These are phyloP conservation scores for Forbesichthys papilliferus DNA, from an alignment of 2,113 vertebrate species.

Conservation along the genomic window DNA sequence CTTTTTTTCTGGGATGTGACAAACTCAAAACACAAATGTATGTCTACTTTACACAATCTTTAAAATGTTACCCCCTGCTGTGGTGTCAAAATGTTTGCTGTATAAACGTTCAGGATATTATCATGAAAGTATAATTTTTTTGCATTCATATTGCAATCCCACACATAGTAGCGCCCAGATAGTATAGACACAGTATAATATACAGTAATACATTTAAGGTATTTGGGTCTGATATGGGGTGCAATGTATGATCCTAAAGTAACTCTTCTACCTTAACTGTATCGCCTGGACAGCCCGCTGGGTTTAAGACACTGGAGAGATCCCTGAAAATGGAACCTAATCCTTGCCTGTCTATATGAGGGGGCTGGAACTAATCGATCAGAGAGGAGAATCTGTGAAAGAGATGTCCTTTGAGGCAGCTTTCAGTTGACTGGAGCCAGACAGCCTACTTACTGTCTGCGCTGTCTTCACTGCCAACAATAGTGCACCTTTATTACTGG, in stretches of 20 bases:
- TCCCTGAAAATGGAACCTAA: constrained; percentile 76
- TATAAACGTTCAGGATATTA: neutral
- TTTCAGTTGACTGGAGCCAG: constrained; percentile 68
- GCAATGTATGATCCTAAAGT: constrained; percentile 25
- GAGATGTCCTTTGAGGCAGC: constrained; percentile 67
- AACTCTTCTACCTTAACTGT: constrained; percentile 58
- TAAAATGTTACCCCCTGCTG: neutral
- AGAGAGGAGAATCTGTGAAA: constrained; percentile 72
- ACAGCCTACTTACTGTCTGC: constrained; percentile 72
- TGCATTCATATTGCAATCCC: no score
- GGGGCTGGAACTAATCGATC: constrained; percentile 80
- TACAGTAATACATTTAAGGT: neutral
- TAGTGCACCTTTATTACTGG: constrained; percentile 49
- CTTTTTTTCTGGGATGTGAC: no score
- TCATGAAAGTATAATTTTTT: constrained; percentile 6
- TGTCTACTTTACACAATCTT: no score
- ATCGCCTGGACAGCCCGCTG: constrained; percentile 48
- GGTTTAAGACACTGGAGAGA: constrained; percentile 61
- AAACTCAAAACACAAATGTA: no score
- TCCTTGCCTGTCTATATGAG: constrained; percentile 72
- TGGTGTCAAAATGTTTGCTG: neutral
- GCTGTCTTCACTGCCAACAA: constrained; percentile 43
- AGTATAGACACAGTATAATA: no score
- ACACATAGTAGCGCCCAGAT: no score
- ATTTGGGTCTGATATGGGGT: constrained; percentile 40